Percentiles rank a stretch among this genome's conserved stretches.
These are phyloP conservation scores for Microtus richardsoni DNA, from an alignment of 2,113 vertebrate species.

Conservation along the genomic window DNA sequence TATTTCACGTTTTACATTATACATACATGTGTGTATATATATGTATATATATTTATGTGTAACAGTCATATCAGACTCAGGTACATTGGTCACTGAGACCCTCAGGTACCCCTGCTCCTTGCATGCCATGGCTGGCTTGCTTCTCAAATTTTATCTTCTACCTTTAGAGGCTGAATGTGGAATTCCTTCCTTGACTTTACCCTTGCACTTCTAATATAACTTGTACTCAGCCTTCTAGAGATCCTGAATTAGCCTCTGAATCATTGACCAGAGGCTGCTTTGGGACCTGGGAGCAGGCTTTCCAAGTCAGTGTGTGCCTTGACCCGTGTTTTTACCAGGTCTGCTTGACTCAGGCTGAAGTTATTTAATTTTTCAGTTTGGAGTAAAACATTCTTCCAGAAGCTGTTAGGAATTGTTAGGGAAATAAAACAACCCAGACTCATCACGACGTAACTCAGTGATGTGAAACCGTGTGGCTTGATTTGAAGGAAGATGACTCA, in stretches of 20 bases:
- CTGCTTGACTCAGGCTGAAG: neutral
- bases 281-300: neutral
- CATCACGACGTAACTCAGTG: neutral
- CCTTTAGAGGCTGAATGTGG: neutral
- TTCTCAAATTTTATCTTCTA: neutral
- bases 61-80: neutral
- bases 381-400: slow-evolving; percentile 3
- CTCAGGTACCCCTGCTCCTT: neutral
- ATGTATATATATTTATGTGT: too few species aligned
- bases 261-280: neutral
- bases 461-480: neutral
- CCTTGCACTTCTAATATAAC: neutral
- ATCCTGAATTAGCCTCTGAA: neutral
- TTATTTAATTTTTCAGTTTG: neutral
- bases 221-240: neutral
- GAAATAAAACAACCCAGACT: slow-evolving; percentile 22
- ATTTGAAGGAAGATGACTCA: slow-evolving; percentile 12
- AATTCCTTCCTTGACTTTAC: neutral
- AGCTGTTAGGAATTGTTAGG: neutral
- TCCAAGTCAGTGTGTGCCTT: neutral
- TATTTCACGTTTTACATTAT: neutral
- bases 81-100: neutral
- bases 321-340: neutral
- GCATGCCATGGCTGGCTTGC: neutral
- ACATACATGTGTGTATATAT: too few species aligned